Evolutionary conservation across 2,888 invertebrate species (phyloP), one percentile per base, ranked within the genome.

Genomic region (Lepeophtheirus nordmannii): DNA sequence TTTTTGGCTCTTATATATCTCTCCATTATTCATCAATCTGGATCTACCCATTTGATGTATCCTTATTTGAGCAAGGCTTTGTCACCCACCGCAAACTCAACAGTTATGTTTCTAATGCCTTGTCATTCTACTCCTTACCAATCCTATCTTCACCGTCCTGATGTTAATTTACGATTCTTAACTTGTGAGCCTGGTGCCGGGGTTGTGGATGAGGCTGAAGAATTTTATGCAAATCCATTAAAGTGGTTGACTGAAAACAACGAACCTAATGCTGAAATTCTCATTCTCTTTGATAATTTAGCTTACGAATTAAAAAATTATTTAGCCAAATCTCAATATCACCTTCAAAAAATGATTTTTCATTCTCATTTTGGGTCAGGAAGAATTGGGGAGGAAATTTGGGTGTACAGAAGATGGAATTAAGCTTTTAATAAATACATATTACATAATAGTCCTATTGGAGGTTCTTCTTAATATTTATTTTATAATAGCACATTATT

Each of bases 121-220:
- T 94, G 94, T 73, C 93, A 94, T 76, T 87, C 90, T 7, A 90
- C 89, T 1, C 94, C 94, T 0, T 80, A 86, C 12, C 88, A 88
- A 74, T 85, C 85, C 87, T 87, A 75, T 63, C 38, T 63, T n/a
- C 63, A 63, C 23, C 22, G 56, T 37, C 39, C 60, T n/a, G 60
- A 60, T 37, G 30, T 60, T 17, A 38, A 22, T 10, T 23, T 60
- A 20, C 60, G 60, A 22, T 60, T 60, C 23, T 7, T 60, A 38
- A 30, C 60, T 10, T 60, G 60, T 60, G 60, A 60, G 2, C 60
- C 60, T 11, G 22, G 22, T 10, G 10, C 22, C 11, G 38, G 30
- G 9, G 11, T 10, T 10, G 10, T 60, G 11, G 60, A 60, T 22
- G 60, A 60, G 37, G 60, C 60, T 10, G 60, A 60, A 10, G 20